Evolutionary conservation across 1,140 invertebrate genomes (phyloP).

Genomic region (Drosophila oshimai): DNA sequence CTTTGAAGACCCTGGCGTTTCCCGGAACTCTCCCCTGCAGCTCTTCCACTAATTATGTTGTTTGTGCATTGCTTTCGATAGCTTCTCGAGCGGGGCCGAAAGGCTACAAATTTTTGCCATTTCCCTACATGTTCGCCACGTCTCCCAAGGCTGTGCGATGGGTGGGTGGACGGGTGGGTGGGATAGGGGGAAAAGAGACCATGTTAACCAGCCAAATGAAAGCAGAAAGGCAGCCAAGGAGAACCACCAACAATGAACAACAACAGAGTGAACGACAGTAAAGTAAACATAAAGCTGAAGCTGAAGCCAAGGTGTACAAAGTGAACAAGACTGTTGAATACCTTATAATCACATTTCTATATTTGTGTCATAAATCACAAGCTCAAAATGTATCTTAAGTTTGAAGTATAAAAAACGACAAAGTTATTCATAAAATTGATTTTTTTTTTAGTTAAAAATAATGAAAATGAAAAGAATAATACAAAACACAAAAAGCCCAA

Average conservation of each 20-base stretch:
- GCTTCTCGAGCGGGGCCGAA: constrained; percentile 23
- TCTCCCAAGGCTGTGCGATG: constrained; percentile 41
- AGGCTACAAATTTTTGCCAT: constrained; percentile 72
- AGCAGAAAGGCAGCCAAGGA: constrained; percentile 17
- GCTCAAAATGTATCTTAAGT: too few relatives aligned
- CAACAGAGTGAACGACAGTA: constrained; percentile 23
- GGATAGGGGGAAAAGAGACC: not conserved
- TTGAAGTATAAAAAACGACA: too few relatives aligned
- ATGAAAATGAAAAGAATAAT: too few relatives aligned
- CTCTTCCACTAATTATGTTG: constrained; percentile 66
- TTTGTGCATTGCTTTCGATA: constrained; percentile 36
- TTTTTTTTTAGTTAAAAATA: too few relatives aligned
- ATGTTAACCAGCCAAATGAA: constrained; percentile 37
- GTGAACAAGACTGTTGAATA: not conserved
- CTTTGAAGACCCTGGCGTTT: constrained; percentile 7
- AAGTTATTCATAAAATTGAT: too few relatives aligned
- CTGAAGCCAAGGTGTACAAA: not conserved
- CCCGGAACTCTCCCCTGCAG: constrained; percentile 9
- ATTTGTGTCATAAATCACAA: too few relatives aligned
- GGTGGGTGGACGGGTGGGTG: not conserved
- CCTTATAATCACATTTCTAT: not conserved
- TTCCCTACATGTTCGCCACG: constrained; percentile 52
- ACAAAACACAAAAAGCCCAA: too few relatives aligned
- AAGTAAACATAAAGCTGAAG: constrained; percentile 31
- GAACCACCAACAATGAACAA: constrained; percentile 32